Base-by-base conservation (phyloP, 2,888 invertebrate genomes). In the Stegophylla sp. region DNA sequence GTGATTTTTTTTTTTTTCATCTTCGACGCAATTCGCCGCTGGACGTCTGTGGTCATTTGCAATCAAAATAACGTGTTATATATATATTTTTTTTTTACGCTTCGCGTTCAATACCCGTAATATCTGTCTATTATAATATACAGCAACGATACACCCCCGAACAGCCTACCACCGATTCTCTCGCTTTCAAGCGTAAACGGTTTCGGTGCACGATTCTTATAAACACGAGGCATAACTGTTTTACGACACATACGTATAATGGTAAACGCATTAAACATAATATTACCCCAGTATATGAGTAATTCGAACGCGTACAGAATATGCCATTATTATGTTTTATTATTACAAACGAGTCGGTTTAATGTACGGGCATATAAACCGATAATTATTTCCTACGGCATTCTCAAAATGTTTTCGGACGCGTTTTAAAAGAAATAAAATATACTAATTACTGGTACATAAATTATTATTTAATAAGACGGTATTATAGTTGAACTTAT, bases 1-100 rank as follows among this genome's bases (percentile, higher is more conserved):
- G 53, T 53, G 53, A 7, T 53, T 45, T 15, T 51, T 53, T 63
- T 41, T 61, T 63, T 20, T 28, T 61, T 61, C 20, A 15, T 9
- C n/a, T 20, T 9, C 20, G n/a, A 20, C 28, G 13, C 45, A 1
- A 1, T 10, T 13, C 64, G 41, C 53, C 64, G 23, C 75, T 23
- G 75, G 51, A 64, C 75, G 75, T n/a, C 75, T 79, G 79, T 13
- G 79, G 79, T 79, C 69, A 41, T 34, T 26, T 13, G 28, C 79
- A 43, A 79, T 79, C 79, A 79, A 79, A 79, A 79, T 61, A 71
- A 23, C 15, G 17, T 1, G 20, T 28, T 1, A 15, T 28, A 59
- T n/a, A 67, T 13, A 23, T n/a, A 28, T 34, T 45, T 23, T 51
- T 74, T 75, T 64, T 64, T 15, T 28, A 26, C 48, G 10, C 13